A percentile compares a stretch with the other conserved stretches of the same genome.
phyloP scores from a whole-genome alignment of 2,888 invertebrate species.

The Nemurella pictetii region DNA sequence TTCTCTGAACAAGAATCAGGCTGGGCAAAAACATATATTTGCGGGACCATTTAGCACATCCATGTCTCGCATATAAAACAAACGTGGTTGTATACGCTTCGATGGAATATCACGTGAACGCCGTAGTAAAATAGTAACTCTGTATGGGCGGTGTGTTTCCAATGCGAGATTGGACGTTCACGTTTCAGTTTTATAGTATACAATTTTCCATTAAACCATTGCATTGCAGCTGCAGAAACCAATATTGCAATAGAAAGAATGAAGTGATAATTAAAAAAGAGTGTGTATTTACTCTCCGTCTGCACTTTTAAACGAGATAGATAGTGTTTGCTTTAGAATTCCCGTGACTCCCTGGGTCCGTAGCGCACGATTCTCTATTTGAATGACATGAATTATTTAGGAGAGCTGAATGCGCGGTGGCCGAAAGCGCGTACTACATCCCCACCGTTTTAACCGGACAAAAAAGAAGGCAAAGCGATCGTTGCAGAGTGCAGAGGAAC shows the following conservation, averaged over 20 bases:
- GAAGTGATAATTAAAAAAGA: conserved; percentile 7
- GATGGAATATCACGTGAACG: background rate
- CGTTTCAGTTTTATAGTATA: background rate
- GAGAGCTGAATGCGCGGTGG: conserved; percentile 2
- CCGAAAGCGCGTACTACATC: background rate
- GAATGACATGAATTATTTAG: conserved; percentile 26
- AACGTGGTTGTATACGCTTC: background rate
- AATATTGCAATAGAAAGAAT: background rate
- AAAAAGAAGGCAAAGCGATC: background rate
- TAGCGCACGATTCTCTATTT: conserved; percentile 10
- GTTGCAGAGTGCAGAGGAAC: no score
- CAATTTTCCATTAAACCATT: background rate
- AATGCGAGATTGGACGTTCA: background rate
- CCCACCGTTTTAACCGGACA: background rate
- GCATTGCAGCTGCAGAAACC: background rate
- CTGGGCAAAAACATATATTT: background rate
- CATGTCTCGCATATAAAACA: background rate
- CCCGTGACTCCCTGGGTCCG: background rate
- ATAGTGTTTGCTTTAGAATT: background rate
- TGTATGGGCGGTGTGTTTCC: background rate
- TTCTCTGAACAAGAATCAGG: background rate
- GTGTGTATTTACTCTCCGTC: background rate
- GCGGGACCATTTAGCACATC: background rate
- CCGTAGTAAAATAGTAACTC: background rate
- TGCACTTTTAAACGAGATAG: background rate